Evolutionary conservation across 2,797 vertebrate genomes (phyloP), one percentile per base, ranked within the genome.

Genomic region (Poeciliopsis presidionis): DNA sequence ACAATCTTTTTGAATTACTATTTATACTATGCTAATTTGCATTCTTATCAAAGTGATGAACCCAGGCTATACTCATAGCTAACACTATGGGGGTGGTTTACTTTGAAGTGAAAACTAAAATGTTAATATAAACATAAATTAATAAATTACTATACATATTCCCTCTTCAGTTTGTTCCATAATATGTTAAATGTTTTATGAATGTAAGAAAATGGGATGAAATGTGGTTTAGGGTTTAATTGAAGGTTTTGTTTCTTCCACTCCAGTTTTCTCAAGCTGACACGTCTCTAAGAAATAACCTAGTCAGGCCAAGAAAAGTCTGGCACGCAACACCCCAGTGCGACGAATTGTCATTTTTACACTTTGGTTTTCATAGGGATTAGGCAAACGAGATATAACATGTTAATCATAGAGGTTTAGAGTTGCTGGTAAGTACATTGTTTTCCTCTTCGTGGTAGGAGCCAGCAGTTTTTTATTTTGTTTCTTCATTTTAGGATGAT

Each of bases 331-430:
- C 39, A 55, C 30, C 41, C 46, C 55, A 75, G 51, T 72, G 43
- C 63, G 47, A 76, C n/a, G 1, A 76, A 78, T 49, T 72, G 22
- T 59, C 28, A 49, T 73, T 77, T 67, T n/a, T 63, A 72, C 57
- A 65, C 67, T 75, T 83, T 57, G 43, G 41, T 69, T 79, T 78
- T 53, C 69, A 59, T 36, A 33, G 22, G 61, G 67, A 78, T 78
- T 76, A 81, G 36, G 69, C 41, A 74, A 78, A 81, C 47, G 7
- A 55, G 78, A 70, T 61, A 57, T 39, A 81, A 61, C 36, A 22
- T 79, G 72, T 72, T 59, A 72, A 55, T 81, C 74, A 63, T 0
- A 5, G 59, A 75, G 65, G 18, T 76, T 82, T 70, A 79, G 51
- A 81, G 65, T 8, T 55, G 77, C 74, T 79, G 47, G 70, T 72